Conservation (phyloP, 2,113 vertebrate genomes). For the Falco punctatus region DNA sequence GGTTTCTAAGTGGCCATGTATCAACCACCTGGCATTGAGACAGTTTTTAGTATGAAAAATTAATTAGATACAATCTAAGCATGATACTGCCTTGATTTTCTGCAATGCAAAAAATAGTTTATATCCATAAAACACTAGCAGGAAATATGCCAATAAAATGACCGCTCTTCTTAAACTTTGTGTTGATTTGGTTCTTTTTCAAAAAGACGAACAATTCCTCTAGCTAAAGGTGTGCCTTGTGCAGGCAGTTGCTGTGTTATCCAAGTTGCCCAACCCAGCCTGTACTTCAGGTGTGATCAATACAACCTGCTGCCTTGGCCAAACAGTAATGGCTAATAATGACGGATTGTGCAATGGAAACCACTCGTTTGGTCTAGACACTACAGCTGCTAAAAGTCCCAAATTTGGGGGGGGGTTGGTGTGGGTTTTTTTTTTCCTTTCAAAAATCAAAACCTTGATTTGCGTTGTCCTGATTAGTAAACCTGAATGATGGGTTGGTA, state of each 20-base stretch:
- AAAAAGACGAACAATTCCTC: neutral
- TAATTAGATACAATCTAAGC: neutral
- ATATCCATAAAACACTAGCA: neutral
- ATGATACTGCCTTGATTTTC: neutral
- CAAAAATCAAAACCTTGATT: neutral
- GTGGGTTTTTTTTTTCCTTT: neutral
- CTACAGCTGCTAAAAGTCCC: neutral
- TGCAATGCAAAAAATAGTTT: neutral
- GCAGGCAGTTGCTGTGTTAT: neutral
- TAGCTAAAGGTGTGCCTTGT: neutral
- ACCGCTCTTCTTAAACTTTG: neutral
- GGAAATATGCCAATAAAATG: neutral
- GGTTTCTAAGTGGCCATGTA: neutral
- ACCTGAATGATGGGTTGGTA: neutral
- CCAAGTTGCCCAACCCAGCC: neutral
- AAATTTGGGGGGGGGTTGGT: neutral
- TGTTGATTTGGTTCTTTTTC: neutral
- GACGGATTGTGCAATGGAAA: neutral
- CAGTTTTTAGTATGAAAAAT: constrained; percentile 26
- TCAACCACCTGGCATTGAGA: neutral
- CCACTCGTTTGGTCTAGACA: neutral
- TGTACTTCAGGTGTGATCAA: neutral
- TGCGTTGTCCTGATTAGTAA: neutral
- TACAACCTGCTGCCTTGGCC: constrained; percentile 1
- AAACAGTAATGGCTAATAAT: neutral